Evolutionary conservation across 2,797 vertebrate genomes (phyloP), one percentile per base, ranked within the genome.

Genomic region (Sebastes oblongus): DNA sequence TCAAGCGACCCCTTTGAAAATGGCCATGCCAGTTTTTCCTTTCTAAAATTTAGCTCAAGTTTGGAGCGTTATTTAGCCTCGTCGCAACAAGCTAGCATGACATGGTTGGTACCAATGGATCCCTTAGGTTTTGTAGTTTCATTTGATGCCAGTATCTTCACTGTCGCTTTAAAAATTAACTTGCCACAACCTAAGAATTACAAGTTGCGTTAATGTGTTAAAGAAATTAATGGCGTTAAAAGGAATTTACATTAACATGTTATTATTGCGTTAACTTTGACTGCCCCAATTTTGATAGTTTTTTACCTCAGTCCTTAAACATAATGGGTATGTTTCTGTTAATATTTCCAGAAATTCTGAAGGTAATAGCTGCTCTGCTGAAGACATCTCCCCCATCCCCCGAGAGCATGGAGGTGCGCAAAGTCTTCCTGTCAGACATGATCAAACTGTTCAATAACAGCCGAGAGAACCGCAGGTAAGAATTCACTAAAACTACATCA

Each of bases 361-460:
- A 99, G 94, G 97, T 98, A 91, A 97, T 99, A 69, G 98, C 98
- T 4, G 91, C 95, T 70, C 94, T 99, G 58, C 92, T 99, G 81
- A 97, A 98, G 89, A 97, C 96, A 91, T 96, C 97, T 77, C 94
- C 95, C 7, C 92, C 93, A 30, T 96, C 95, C 65, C 92, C 96
- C 4, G 98, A 99, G 92, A 96, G 91, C 81, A 96, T 99, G 96
- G 98, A 99, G 91, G 96, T 99, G 86, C 96, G 96, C 54, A 88
- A 97, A 90, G 96, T 97, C 64, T 99, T 99, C 82, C 97, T 99
- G 82, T 99, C 98, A 2, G 98, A 99, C 93, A 98, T 99, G 98
- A 99, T 99, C 95, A 99, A 99, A 95, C 96, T 99, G 92, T 99
- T 99, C 94, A 99, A 98, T 95, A 99, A 98, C 95, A 99, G 97